Evolutionary conservation across 2,888 invertebrate genomes (phyloP).

Genomic region (Vanessa cardui): DNA sequence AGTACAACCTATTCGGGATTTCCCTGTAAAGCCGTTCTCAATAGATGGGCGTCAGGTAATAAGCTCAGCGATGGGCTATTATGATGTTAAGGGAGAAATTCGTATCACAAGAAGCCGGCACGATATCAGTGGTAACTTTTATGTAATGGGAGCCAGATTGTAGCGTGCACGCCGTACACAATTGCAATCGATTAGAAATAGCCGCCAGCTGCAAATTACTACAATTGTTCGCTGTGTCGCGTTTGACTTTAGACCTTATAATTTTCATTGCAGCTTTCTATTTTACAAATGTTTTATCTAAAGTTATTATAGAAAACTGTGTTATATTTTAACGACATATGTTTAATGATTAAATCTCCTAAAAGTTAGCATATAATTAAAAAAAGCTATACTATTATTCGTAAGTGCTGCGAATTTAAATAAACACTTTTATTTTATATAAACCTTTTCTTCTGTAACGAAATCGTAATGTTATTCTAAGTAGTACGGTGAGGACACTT

Average conservation of each 20-base stretch:
- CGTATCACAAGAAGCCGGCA: slow-evolving; percentile 63
- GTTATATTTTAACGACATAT: too few species aligned
- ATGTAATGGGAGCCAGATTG: slow-evolving; percentile 59
- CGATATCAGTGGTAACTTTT: slow-evolving; percentile 68
- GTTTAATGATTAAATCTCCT: too few species aligned
- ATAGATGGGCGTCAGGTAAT: slow-evolving; percentile 79
- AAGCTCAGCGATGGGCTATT: slow-evolving; percentile 80
- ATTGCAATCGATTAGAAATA: slow-evolving; percentile 72
- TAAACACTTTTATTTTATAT: slow-evolving; percentile 48
- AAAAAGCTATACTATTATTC: too few species aligned
- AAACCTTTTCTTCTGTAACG: slow-evolving; percentile 62
- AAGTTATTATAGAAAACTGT: background rate
- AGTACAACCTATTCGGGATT: slow-evolving; percentile 78
- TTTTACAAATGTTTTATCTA: slow-evolving; percentile 5
- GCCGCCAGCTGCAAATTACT: slow-evolving; percentile 45
- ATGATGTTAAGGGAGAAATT: slow-evolving; percentile 70
- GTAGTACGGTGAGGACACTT: slow-evolving; percentile 24
- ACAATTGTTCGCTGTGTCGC: slow-evolving; percentile 8
- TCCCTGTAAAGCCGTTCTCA: slow-evolving; percentile 80
- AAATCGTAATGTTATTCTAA: slow-evolving; percentile 67
- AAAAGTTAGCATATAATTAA: too few species aligned
- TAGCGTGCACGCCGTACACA: slow-evolving; percentile 55
- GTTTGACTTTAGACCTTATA: slow-evolving; percentile 2
- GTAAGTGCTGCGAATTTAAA: slow-evolving; percentile 49
- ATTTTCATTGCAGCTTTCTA: slow-evolving; percentile 5